These are phyloP conservation scores for Ovibos moschatus DNA, from an alignment of 2,113 vertebrate species.

Conservation along the genomic window DNA sequence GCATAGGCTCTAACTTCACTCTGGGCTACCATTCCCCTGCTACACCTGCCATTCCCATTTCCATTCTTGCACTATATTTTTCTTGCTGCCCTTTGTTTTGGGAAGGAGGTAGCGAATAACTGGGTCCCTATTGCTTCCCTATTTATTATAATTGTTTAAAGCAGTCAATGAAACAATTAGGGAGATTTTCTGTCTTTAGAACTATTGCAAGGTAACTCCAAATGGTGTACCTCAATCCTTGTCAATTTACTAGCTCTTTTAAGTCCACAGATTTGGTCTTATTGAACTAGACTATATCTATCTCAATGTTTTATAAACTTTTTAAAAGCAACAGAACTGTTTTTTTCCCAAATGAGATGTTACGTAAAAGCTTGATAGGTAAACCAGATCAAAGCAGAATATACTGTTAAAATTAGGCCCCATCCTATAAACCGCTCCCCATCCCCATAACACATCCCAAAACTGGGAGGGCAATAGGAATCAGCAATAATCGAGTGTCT, in stretches of 20 bases:
- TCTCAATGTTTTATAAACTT: neutral
- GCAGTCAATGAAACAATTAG: neutral
- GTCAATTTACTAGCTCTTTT: neutral
- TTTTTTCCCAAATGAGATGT: neutral
- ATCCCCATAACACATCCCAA: neutral
- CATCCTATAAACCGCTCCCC: neutral
- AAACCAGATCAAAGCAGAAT: neutral
- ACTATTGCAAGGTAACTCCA: neutral
- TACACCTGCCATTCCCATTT: neutral
- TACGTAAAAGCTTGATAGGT: neutral
- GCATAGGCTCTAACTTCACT: neutral
- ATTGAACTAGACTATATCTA: neutral
- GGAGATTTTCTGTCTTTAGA: neutral
- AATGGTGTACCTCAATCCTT: neutral
- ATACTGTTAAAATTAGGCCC: neutral
- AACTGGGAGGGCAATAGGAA: neutral
- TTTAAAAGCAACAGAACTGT: neutral
- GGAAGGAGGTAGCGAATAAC: neutral
- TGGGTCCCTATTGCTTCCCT: neutral
- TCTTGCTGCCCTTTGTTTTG: neutral
- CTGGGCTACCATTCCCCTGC: neutral
- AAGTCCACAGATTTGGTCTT: neutral
- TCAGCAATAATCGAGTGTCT: neutral
- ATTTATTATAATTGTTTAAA: neutral
- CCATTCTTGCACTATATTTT: neutral